Conservation (phyloP, 2,113 vertebrate species). For the Panthera tigris region DNA sequence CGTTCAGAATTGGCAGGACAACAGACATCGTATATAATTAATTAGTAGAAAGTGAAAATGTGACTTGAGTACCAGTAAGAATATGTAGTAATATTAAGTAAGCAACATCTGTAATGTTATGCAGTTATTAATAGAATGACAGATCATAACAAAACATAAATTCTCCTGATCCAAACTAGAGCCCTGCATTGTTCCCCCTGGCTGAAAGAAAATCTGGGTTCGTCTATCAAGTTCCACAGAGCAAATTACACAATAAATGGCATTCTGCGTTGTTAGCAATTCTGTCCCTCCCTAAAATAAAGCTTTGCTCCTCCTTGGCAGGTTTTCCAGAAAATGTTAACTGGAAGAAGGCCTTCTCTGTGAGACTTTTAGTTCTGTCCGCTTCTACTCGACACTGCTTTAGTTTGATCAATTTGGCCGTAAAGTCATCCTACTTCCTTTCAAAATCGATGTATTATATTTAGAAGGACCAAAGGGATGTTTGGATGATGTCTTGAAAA, state of each 20-base stretch:
- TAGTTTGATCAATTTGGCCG: neutral
- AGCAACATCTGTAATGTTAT: neutral
- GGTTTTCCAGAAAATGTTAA: neutral
- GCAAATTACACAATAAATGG: constrained; percentile 8
- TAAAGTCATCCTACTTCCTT: neutral
- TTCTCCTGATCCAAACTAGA: neutral
- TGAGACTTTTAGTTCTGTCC: neutral
- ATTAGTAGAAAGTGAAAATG: neutral
- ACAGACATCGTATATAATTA: neutral
- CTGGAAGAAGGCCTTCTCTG: neutral
- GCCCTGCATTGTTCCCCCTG: neutral
- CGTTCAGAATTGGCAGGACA: neutral
- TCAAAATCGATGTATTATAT: neutral
- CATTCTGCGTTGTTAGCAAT: neutral
- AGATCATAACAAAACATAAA: neutral
- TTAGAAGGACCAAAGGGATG: neutral
- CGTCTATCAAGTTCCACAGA: neutral
- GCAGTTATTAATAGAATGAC: neutral
- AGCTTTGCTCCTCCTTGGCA: neutral
- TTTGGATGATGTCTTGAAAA: neutral
- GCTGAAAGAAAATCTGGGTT: neutral
- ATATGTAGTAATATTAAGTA: neutral
- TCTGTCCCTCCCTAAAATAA: neutral
- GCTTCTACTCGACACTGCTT: neutral
- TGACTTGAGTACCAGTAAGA: neutral